Percentiles rank a stretch among this genome's conserved stretches.
Evolutionary conservation across 2,888 invertebrate genomes (phyloP).

Genomic region (Conistra vaccinii): DNA sequence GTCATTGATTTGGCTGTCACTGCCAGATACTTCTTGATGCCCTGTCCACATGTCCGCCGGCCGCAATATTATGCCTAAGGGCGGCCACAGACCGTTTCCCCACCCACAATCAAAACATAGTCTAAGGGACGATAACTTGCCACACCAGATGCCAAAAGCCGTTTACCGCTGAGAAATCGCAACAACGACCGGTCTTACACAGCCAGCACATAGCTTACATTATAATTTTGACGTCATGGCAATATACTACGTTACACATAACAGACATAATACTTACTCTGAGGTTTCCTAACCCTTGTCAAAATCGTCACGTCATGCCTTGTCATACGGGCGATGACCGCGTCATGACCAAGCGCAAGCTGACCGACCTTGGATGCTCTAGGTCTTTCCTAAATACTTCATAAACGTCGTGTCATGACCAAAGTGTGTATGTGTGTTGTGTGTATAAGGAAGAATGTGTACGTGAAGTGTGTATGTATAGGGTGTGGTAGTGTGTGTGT

Average conservation of each 20-base stretch:
- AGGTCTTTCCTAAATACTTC: conserved; percentile 38
- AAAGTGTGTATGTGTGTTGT: conserved; percentile 12
- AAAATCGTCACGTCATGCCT: conserved; percentile 19
- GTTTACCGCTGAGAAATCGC: no score
- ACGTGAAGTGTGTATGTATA: conserved; percentile 27
- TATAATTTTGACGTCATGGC: conserved; percentile 8
- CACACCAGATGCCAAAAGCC: no score
- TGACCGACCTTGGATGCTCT: conserved; percentile 32
- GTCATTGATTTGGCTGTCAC: no score
- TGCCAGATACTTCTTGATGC: no score
- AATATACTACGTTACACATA: conserved; percentile 11
- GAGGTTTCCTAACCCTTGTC: conserved; percentile 9
- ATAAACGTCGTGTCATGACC: conserved; percentile 19
- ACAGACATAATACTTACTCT: neutral
- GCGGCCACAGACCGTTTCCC: no score
- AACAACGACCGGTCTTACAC: neutral
- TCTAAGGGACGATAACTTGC: no score
- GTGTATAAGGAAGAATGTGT: conserved; percentile 8
- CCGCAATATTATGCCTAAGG: no score
- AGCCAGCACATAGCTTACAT: neutral
- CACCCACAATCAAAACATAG: no score
- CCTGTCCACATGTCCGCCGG: no score
- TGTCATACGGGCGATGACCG: conserved; percentile 44
- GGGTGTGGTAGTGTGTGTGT: conserved; percentile 34
- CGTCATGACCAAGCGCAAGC: conserved; percentile 3